These are phyloP conservation scores for Folsomia candida DNA, from an alignment of 2,888 invertebrate species.

Conservation along the genomic window DNA sequence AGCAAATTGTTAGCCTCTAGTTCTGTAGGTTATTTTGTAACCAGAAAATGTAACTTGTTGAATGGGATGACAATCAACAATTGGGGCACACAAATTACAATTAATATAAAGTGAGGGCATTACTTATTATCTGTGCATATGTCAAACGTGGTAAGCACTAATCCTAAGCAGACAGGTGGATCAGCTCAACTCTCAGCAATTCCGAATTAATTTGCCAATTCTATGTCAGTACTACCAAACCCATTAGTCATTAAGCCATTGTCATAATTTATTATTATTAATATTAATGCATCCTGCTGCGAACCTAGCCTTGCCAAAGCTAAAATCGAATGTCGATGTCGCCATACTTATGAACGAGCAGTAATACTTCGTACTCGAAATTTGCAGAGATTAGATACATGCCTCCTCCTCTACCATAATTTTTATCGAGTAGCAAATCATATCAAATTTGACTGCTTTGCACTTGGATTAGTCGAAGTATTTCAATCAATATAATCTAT, in stretches of 20 bases:
- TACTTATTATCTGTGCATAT: neutral
- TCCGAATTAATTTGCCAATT: slow-evolving; percentile 4
- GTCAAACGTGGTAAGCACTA: neutral
- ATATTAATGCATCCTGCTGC: slow-evolving; percentile 14
- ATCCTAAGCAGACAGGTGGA: slow-evolving; percentile 9
- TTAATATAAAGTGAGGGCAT: slow-evolving; percentile 10
- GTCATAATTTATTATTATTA: slow-evolving; percentile 7
- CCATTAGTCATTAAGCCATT: slow-evolving; percentile 8
- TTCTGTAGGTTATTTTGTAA: neutral
- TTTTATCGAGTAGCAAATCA: no score
- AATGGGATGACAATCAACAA: neutral
- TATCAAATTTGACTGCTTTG: no score
- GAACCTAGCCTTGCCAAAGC: slow-evolving; percentile 14
- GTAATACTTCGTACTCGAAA: no score
- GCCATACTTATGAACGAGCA: neutral
- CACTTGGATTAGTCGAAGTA: no score
- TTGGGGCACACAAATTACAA: slow-evolving; percentile 11
- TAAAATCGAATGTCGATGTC: neutral
- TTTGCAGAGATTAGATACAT: no score
- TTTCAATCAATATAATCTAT: no score
- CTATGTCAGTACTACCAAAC: neutral
- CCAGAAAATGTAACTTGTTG: neutral
- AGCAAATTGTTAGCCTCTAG: neutral
- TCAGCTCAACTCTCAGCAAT: neutral
- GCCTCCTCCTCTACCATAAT: no score